Evolutionary conservation across 2,888 invertebrate species (phyloP), one percentile per base, ranked within the genome.

Genomic region (Electrophaes corylata): DNA sequence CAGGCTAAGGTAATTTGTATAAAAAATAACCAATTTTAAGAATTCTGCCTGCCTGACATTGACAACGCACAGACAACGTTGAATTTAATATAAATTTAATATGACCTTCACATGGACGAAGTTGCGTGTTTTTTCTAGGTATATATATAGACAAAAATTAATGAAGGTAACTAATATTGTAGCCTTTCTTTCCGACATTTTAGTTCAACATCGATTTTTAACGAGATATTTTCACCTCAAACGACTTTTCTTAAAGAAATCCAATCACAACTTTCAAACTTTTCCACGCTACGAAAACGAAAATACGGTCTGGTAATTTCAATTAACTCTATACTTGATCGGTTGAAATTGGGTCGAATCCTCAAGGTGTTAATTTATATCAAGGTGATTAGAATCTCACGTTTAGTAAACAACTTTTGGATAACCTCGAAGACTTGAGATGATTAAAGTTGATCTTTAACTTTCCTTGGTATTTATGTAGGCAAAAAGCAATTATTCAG

Each of bases 1-100:
- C 85, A 79, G 19, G 76, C 84, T 39, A 87, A 86, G 86, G 88
- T 58, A 43, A 35, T 5, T 43, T n/a, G n/a, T n/a, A n/a, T n/a
- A n/a, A n/a, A n/a, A n/a, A n/a, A n/a, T n/a, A n/a, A n/a, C n/a
- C n/a, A n/a, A n/a, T n/a, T n/a, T n/a, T n/a, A n/a, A n/a, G n/a
- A n/a, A n/a, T n/a, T n/a, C n/a, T n/a, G n/a, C n/a, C n/a, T n/a
- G n/a, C n/a, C n/a, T n/a, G n/a, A n/a, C n/a, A n/a, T n/a, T n/a
- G n/a, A n/a, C n/a, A n/a, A n/a, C n/a, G n/a, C n/a, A n/a, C n/a
- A n/a, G n/a, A n/a, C n/a, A n/a, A n/a, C n/a, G n/a, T n/a, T n/a
- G n/a, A n/a, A n/a, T n/a, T n/a, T n/a, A n/a, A n/a, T n/a, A n/a
- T n/a, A n/a, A n/a, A n/a, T n/a, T n/a, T n/a, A n/a, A n/a, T n/a